These are phyloP conservation scores for Herpailurus yagouaroundi DNA, from an alignment of 2,113 vertebrate species.

Conservation along the genomic window DNA sequence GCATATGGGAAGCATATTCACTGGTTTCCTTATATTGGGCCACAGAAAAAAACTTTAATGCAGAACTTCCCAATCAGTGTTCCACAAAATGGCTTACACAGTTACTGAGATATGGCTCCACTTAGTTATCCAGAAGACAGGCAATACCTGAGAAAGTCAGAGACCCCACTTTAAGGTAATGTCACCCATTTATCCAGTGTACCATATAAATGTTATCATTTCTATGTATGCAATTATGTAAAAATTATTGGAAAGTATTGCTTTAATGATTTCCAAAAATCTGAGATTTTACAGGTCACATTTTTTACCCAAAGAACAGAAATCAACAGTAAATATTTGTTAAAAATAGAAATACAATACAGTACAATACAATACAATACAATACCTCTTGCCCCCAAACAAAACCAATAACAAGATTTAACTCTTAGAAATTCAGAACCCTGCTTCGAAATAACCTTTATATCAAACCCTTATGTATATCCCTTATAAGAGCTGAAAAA, in stretches of 20 bases:
- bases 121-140: neutral
- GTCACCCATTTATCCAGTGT: neutral
- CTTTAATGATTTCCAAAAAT: neutral
- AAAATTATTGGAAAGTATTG: neutral
- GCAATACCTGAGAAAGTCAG: neutral
- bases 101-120: neutral
- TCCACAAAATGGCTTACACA: neutral
- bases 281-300: neutral
- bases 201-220: neutral
- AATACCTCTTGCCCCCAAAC: neutral
- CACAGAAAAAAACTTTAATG: neutral
- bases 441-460: neutral
- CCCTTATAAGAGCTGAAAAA: neutral
- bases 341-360: neutral
- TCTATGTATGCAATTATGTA: neutral
- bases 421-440: neutral
- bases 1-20: neutral
- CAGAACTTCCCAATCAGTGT: neutral
- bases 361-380: neutral
- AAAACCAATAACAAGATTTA: neutral
- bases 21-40: neutral
- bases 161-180: neutral
- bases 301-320: neutral
- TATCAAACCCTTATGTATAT: neutral
- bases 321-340: neutral